A percentile compares a stretch with the other conserved stretches of the same genome.
phyloP scores from a whole-genome alignment of 1,140 invertebrate genomes.

The Drosophila fuyamai region DNA sequence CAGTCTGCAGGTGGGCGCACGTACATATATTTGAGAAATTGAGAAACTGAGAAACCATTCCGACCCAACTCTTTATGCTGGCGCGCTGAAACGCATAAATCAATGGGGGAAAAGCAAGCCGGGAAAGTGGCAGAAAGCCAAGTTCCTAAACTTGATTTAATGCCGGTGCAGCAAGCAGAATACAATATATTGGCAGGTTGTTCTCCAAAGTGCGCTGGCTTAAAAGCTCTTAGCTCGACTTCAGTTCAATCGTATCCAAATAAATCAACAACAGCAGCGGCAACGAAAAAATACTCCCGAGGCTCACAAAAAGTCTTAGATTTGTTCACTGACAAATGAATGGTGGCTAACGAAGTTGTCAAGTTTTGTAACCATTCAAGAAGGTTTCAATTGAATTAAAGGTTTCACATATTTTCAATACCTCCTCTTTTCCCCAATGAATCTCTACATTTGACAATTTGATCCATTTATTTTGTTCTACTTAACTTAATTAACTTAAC shows the following conservation, averaged over 20 bases:
- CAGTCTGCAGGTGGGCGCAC: slow-evolving; percentile 19
- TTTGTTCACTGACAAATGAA: slow-evolving; percentile 41
- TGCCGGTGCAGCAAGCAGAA: slow-evolving; percentile 51
- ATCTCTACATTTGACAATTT: too few species aligned
- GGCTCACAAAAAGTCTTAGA: slow-evolving; percentile 31
- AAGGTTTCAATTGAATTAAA: slow-evolving; percentile 4
- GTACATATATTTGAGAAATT: slow-evolving; percentile 16
- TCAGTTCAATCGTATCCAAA: slow-evolving; percentile 51
- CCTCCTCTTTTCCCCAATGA: too few species aligned
- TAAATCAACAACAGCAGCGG: slow-evolving; percentile 41
- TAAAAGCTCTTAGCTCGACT: slow-evolving; percentile 58
- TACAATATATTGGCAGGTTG: slow-evolving; percentile 63
- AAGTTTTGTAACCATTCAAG: slow-evolving; percentile 5
- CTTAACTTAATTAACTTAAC: too few species aligned
- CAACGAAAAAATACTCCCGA: slow-evolving; percentile 30
- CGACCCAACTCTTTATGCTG: slow-evolving; percentile 53
- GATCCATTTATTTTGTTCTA: too few species aligned
- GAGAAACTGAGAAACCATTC: slow-evolving; percentile 13
- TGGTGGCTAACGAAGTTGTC: slow-evolving; percentile 17
- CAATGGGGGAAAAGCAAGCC: slow-evolving; percentile 43
- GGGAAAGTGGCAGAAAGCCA: slow-evolving; percentile 53
- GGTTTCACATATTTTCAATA: too few species aligned
- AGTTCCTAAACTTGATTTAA: slow-evolving; percentile 65
- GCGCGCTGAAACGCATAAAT: slow-evolving; percentile 63
- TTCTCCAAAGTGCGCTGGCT: slow-evolving; percentile 53